Evolutionary conservation across 2,113 vertebrate species (phyloP).

Genomic region (Falco punctatus): DNA sequence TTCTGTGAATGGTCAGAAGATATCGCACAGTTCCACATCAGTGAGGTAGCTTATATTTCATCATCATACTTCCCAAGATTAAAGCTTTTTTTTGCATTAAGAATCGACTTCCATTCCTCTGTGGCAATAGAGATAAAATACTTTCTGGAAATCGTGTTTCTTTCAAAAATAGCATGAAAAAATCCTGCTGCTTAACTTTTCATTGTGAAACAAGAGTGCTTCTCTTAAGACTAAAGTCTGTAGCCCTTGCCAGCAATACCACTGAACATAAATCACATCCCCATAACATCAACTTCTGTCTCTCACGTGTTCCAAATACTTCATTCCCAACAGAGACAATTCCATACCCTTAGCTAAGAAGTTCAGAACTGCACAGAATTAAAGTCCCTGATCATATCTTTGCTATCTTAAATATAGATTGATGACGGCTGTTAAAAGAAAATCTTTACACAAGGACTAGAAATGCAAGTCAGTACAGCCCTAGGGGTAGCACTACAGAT

Average conservation of each 20-base stretch:
- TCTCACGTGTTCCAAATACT: background rate
- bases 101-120: background rate
- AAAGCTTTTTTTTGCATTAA: background rate
- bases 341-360: background rate
- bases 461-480: background rate
- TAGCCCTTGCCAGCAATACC: background rate
- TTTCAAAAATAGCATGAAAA: background rate
- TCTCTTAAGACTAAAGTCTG: background rate
- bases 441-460: background rate
- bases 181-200: background rate
- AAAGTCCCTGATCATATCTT: background rate
- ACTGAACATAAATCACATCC: background rate
- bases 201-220: background rate
- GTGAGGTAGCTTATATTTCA: background rate
- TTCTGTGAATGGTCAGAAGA: conserved; percentile 75
- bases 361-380: background rate
- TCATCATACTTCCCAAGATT: background rate
- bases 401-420: background rate
- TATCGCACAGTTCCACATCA: background rate
- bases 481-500: background rate
- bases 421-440: background rate
- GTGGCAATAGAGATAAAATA: background rate
- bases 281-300: background rate
- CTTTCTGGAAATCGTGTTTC: background rate
- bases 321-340: background rate